Base-by-base conservation (phyloP, 1,140 invertebrate genomes). In the Trypoxylus dichotomus region DNA sequence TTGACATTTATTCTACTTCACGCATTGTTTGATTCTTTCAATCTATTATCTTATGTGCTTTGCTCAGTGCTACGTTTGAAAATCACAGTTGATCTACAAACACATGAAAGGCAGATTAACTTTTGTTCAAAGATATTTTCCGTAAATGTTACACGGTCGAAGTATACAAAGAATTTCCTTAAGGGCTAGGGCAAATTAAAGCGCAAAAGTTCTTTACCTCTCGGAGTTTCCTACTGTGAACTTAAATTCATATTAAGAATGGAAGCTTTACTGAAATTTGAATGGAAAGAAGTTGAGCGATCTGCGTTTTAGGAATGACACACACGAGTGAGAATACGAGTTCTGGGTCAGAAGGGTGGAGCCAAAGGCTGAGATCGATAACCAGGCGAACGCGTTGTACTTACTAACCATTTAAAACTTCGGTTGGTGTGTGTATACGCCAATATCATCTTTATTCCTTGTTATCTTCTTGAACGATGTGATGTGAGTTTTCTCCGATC, bases 341-440 rank as follows among this genome's bases (percentile, higher is more conserved):
- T 63, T 63, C 60, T 63, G 60, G 60, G 60, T 63, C 60, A 63
- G 60, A 63, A 63, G 60, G 60, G 60, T 63, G 60, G 60, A 63
- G 60, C 60, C 60, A 63, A 63, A 24, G 21, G 60, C 60, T 24
- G 60, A 63, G 60, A 63, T 63, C 60, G 60, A 63, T 63, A 63
- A 63, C 60, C 60, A 63, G 25, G 19, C 60, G 60, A 63, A 63
- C 60, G 60, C 60, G 60, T 63, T 63, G 60, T 63, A 63, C 60
- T 63, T 25, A 63, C 60, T 19, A 63, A 19, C 60, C 60, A 63
- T 63, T 63, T 63, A 63, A 58, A 63, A 63, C 60, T 63, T 24
- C 21, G 6, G 60, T 63, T 24, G 60, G 21, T 3, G 19, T 63
- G 60, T 27, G 60, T 27, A 19, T 47, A 63, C 13, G 60, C 60